These are phyloP conservation scores for Paratilapia polleni DNA, from an alignment of 2,113 vertebrate genomes.

Conservation along the genomic window DNA sequence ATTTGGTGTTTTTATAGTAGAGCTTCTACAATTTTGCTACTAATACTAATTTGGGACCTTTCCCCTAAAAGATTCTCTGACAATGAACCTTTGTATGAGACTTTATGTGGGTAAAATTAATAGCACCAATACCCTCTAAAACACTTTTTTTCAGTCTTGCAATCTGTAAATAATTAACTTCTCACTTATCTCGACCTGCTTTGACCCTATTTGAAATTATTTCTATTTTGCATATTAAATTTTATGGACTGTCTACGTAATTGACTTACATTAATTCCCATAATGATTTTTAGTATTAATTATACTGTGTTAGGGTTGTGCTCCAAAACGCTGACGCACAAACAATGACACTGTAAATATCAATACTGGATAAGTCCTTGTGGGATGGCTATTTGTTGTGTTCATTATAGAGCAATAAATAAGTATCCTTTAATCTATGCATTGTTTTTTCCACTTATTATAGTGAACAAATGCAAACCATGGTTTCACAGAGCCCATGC, in stretches of 20 bases:
- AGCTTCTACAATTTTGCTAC: neutral
- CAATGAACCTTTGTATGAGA: neutral
- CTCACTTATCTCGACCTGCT: neutral
- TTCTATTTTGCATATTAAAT: neutral
- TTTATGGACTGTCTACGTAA: neutral
- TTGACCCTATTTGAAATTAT: conserved; percentile 4
- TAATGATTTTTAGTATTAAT: neutral
- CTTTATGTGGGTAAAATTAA: neutral
- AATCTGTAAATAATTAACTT: neutral
- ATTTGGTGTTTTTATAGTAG: neutral
- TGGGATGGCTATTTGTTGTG: neutral
- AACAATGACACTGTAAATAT: neutral
- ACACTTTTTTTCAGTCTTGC: neutral
- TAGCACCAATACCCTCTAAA: neutral
- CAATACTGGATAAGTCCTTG: no score
- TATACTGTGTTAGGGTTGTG: conserved; percentile 8
- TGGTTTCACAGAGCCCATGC: neutral
- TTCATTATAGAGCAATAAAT: neutral
- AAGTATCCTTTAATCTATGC: no score
- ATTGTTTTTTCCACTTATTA: neutral
- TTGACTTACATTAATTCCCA: conserved; percentile 3
- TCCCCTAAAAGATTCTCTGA: neutral
- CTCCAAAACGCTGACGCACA: neutral
- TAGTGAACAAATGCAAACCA: neutral
- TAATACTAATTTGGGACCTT: neutral